Evolutionary conservation across 2,797 vertebrate species (phyloP).

Genomic region (Anisognathus igniventris): DNA sequence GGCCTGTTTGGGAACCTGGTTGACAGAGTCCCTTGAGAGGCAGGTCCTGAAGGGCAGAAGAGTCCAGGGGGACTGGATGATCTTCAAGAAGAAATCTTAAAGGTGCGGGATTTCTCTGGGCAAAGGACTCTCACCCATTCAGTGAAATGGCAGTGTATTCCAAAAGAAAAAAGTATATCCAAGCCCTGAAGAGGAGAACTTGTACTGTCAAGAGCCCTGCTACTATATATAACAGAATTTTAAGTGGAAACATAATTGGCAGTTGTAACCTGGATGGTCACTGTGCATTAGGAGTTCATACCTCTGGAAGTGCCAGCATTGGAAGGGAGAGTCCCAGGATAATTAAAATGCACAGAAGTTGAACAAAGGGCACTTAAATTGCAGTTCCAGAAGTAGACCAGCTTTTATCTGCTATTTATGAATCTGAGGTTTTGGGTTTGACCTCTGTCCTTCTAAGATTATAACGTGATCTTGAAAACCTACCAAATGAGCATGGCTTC

Average conservation of each 20-base stretch:
- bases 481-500: not conserved
- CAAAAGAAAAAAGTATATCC: not conserved
- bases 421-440: not conserved
- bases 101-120: not conserved
- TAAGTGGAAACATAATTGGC: not conserved
- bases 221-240: not conserved
- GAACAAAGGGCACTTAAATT: slow-evolving; percentile 5
- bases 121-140: not conserved
- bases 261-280: not conserved
- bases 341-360: slow-evolving; percentile 14
- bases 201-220: not conserved
- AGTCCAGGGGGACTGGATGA: not conserved
- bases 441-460: not conserved
- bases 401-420: slow-evolving; percentile 42
- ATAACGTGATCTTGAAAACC: not conserved
- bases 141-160: not conserved
- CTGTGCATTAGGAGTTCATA: not conserved
- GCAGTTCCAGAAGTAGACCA: not conserved
- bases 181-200: not conserved
- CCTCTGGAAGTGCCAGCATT: not conserved
- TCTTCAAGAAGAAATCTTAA: not conserved
- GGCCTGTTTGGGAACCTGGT: not conserved
- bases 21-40: not conserved
- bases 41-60: not conserved
- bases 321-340: not conserved